Conservation (phyloP, 2,113 vertebrate species). For the Rafetus swinhoei region DNA sequence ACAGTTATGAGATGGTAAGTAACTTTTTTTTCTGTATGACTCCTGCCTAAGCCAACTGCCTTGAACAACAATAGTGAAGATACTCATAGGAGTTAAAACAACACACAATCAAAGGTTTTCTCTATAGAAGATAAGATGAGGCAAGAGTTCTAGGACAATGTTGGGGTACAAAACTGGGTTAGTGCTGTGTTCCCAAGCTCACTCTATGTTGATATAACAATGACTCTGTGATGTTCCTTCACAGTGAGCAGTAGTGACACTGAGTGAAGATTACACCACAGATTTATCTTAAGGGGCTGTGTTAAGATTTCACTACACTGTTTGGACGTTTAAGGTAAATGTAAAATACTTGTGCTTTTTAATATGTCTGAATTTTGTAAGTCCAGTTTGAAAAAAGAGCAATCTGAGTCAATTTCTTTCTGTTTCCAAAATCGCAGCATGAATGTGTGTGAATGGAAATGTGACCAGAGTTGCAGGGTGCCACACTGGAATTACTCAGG, state of each 20-base stretch:
- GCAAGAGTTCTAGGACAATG: not conserved
- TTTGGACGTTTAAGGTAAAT: too few species aligned
- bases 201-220: rapidly evolving
- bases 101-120: not conserved
- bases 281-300: rapidly evolving
- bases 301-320: not conserved
- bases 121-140: not conserved
- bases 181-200: not conserved
- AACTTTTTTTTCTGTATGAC: not conserved
- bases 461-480: too few species aligned
- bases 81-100: not conserved
- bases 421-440: not conserved
- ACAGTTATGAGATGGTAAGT: too few species aligned
- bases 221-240: not conserved
- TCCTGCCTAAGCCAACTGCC: not conserved
- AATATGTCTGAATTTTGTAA: not conserved
- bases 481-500: too few species aligned
- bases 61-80: not conserved
- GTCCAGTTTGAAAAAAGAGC: not conserved
- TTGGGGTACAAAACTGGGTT: not conserved
- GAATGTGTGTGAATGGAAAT: too few species aligned
- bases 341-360: not conserved
- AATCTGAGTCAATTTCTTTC: not conserved
- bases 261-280: too few species aligned
- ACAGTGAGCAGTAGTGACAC: not conserved